These are phyloP conservation scores for Scaptomyza polygonia DNA, from an alignment of 2,888 invertebrate species.

Conservation along the genomic window DNA sequence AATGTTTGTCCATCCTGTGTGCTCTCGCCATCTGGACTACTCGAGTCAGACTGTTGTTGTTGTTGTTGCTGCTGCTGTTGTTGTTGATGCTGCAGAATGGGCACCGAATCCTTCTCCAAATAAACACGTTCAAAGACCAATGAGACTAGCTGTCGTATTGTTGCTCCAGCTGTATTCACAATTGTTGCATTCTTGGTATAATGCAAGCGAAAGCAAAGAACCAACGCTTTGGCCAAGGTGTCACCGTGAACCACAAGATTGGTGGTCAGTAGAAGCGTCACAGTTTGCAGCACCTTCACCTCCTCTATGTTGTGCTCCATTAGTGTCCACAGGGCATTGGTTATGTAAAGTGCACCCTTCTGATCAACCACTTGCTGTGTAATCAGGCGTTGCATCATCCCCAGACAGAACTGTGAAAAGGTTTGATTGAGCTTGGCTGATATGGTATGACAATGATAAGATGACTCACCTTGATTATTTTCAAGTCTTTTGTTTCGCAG, in stretches of 20 bases:
- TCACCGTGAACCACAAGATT: conserved; percentile 97
- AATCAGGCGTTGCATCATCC: conserved; percentile 96
- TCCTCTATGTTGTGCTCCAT: conserved; percentile 98
- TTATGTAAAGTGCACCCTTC: conserved; percentile 96
- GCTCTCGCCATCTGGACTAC: conserved; percentile 48
- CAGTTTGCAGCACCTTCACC: conserved; percentile 97
- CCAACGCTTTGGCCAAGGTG: conserved; percentile 95
- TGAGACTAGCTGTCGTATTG: conserved; percentile 97
- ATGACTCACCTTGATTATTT: conserved; percentile 92
- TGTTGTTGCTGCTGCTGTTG: conserved; percentile 20
- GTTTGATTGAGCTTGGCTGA: too few relatives aligned
- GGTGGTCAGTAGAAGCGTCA: conserved; percentile 97
- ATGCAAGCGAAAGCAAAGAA: conserved; percentile 98
- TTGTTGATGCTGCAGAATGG: conserved; percentile 65
- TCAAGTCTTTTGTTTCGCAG: conserved; percentile 98
- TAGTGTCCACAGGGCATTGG: conserved; percentile 95
- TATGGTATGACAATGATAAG: conserved; percentile 3
- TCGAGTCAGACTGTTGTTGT: conserved; percentile 22
- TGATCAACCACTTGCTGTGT: conserved; percentile 94
- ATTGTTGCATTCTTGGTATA: conserved; percentile 97
- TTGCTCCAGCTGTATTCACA: conserved; percentile 98
- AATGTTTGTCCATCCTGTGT: conserved; percentile 90
- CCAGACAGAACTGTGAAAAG: conserved; percentile 91
- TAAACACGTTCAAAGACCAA: conserved; percentile 94
- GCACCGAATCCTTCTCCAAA: conserved; percentile 77